A percentile compares a stretch with the other conserved stretches of the same genome.
phyloP scores from a whole-genome alignment of 2,113 vertebrate genomes.

The Lipophrys pholis region DNA sequence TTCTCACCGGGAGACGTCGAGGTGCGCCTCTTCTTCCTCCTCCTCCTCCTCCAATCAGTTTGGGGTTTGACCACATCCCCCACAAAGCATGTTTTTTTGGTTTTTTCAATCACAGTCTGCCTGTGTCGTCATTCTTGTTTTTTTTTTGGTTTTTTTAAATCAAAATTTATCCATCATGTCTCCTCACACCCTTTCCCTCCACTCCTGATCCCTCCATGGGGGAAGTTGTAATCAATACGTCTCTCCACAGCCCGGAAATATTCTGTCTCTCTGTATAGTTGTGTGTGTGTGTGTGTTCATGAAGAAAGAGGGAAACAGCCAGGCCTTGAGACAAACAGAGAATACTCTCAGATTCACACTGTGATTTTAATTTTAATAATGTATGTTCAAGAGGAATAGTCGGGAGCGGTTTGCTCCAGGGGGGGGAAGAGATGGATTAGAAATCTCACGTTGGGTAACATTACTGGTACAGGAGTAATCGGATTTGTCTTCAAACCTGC shows the following conservation, averaged over 20 bases:
- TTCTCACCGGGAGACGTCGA: constrained; percentile 16
- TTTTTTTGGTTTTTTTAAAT: constrained; percentile 18
- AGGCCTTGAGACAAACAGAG: constrained; percentile 31
- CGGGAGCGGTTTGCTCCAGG: no score
- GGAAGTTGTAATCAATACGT: constrained; percentile 35
- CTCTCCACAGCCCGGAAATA: constrained; percentile 57
- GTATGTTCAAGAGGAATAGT: no score
- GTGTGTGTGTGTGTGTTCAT: constrained; percentile 32
- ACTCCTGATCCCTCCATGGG: constrained; percentile 14
- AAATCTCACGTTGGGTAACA: no score
- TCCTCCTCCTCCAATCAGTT: constrained; percentile 41
- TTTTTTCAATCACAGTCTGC: constrained; percentile 21
- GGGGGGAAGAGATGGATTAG: no score
- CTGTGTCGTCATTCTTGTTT: background rate
- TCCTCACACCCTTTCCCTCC: constrained; percentile 53
- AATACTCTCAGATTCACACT: constrained; percentile 12
- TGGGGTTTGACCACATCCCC: constrained; percentile 17
- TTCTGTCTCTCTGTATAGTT: background rate
- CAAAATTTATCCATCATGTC: constrained; percentile 28
- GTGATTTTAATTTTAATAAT: no score
- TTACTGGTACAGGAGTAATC: no score
- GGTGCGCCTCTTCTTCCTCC: constrained; percentile 1
- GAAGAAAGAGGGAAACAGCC: constrained; percentile 27
- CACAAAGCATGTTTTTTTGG: constrained; percentile 50
- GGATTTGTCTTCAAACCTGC: no score